Conservation (phyloP, 2,888 invertebrate genomes). For the Rhyacophila evoluta region DNA sequence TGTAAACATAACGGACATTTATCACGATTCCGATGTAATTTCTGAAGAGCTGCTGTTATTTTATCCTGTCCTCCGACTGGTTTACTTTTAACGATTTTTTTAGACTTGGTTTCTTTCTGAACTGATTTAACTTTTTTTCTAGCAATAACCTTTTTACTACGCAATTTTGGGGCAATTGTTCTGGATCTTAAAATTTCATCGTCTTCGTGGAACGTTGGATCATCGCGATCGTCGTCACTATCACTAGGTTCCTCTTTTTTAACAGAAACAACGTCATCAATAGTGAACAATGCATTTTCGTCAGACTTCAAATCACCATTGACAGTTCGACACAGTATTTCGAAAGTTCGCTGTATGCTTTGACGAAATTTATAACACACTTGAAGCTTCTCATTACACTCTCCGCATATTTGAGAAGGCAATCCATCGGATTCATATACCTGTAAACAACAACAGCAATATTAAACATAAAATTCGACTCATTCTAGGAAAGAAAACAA, state of each 20-base stretch:
- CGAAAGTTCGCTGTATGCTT: constrained; percentile 40
- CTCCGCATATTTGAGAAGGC: constrained; percentile 40
- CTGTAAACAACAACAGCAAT: constrained; percentile 28
- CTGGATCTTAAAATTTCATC: not conserved
- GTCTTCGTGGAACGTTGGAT: not conserved
- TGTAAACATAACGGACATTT: constrained; percentile 51
- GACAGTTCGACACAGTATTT: constrained; percentile 32
- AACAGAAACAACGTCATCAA: not conserved
- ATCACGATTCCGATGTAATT: constrained; percentile 46
- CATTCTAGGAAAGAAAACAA: not conserved
- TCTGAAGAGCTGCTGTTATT: constrained; percentile 47
- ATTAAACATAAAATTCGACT: not conserved
- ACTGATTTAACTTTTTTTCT: not conserved
- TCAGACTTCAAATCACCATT: constrained; percentile 23
- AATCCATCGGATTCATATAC: constrained; percentile 42
- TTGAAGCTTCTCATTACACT: constrained; percentile 36
- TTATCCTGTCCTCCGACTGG: constrained; percentile 36
- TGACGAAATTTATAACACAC: constrained; percentile 38
- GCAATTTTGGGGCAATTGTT: not conserved
- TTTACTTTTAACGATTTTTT: not conserved
- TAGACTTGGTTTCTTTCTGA: not conserved
- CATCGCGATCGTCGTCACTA: not conserved
- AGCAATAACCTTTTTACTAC: not conserved
- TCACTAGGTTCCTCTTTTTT: constrained; percentile 34
- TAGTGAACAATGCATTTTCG: not conserved